phyloP scores from a whole-genome alignment of 2,797 vertebrate species.

The Caiman crocodilus region DNA sequence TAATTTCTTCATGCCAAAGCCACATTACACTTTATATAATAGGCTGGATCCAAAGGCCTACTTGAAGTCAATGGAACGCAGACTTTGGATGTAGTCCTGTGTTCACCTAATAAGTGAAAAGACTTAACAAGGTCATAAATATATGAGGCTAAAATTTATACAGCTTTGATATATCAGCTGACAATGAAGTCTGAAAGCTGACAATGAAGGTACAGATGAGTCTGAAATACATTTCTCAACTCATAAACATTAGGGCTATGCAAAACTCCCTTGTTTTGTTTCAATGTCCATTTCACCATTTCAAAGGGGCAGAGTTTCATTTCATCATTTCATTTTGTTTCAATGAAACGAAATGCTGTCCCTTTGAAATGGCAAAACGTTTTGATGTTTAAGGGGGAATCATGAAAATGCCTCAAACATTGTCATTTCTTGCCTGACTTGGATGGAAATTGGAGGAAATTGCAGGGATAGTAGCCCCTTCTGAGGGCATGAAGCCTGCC shows the following conservation, averaged over 20 bases:
- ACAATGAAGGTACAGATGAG: accelerated
- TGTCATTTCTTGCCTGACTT: no score
- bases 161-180: not conserved
- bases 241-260: not conserved
- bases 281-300: no score
- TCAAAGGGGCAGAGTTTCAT: no score
- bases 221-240: not conserved
- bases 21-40: conserved; percentile 6
- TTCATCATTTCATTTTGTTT: no score
- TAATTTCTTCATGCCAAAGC: conserved; percentile 37
- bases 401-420: no score
- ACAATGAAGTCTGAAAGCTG: accelerated
- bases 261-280: not conserved
- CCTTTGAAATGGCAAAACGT: no score
- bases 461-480: no score
- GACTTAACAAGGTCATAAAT: not conserved
- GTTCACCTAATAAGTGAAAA: not conserved
- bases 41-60: not conserved
- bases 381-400: no score
- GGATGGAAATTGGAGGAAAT: no score
- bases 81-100: not conserved
- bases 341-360: no score
- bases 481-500: no score
- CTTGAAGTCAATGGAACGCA: not conserved
- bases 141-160: not conserved